Percentiles rank a stretch among this genome's conserved stretches.
phyloP scores from a whole-genome alignment of 2,113 vertebrate species.

The Siphamia tubifer region DNA sequence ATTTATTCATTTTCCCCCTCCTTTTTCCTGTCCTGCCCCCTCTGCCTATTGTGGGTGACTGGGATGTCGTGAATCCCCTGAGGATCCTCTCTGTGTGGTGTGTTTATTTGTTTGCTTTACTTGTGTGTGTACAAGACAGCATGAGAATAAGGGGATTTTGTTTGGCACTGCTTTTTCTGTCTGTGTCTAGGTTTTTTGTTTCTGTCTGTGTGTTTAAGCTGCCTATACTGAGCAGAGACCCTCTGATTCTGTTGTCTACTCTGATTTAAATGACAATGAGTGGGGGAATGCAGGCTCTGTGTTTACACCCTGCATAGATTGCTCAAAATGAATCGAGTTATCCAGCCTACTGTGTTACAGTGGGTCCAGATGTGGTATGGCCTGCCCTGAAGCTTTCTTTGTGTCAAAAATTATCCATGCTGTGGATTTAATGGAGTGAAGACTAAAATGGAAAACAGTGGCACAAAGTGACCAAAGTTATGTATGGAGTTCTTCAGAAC shows the following conservation, averaged over 20 bases:
- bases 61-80: constrained; percentile 17
- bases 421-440: constrained; percentile 39
- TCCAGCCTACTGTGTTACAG: constrained; percentile 21
- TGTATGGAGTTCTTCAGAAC: background rate
- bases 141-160: background rate
- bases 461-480: background rate
- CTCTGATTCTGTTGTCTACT: constrained; percentile 42
- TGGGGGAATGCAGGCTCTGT: constrained; percentile 50
- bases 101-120: constrained; percentile 2
- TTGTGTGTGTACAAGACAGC: background rate
- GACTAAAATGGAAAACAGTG: background rate
- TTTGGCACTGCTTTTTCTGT: constrained; percentile 18
- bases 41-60: constrained; percentile 35
- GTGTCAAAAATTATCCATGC: constrained; percentile 25
- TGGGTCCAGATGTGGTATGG: constrained; percentile 58
- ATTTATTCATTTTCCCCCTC: constrained; percentile 62
- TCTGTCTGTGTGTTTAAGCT: constrained; percentile 8
- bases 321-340: constrained; percentile 37
- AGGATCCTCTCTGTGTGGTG: constrained; percentile 10
- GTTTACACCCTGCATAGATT: constrained; percentile 38
- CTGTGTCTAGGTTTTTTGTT: background rate
- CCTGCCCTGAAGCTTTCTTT: constrained; percentile 40
- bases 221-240: constrained; percentile 25
- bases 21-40: constrained; percentile 32
- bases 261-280: constrained; percentile 73